Percentiles rank a stretch among this genome's conserved stretches.
Evolutionary conservation across 2,888 invertebrate species (phyloP).

Genomic region (Eupithecia pulchellata): DNA sequence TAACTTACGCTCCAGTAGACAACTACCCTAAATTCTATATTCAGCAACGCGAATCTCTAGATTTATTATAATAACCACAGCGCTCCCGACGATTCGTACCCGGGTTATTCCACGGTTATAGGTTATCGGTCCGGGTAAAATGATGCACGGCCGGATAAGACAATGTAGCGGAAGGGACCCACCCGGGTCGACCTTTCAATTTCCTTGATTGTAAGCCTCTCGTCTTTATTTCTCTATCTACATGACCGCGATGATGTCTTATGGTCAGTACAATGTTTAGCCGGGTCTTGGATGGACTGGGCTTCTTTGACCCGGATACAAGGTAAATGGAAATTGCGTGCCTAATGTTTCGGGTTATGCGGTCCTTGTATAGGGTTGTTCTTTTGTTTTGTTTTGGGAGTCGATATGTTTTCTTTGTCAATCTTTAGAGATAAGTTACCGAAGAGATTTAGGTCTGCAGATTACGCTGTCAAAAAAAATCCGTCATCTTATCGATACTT

Average conservation of each 20-base stretch:
- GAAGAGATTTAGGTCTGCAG: no score
- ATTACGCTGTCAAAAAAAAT: no score
- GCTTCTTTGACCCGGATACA: conserved; percentile 42
- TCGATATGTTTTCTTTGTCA: not conserved
- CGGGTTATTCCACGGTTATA: conserved; percentile 43
- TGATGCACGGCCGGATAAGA: conserved; percentile 74
- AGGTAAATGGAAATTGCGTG: conserved; percentile 45
- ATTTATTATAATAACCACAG: conserved; percentile 67
- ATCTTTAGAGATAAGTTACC: no score
- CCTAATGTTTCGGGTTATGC: conserved; percentile 22
- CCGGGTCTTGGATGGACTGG: conserved; percentile 33
- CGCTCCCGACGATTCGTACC: conserved; percentile 42
- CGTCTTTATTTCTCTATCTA: conserved; percentile 64
- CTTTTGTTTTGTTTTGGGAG: conserved; percentile 4
- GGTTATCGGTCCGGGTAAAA: conserved; percentile 58
- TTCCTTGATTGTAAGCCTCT: conserved; percentile 71
- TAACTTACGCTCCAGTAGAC: conserved; percentile 9
- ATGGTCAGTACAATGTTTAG: conserved; percentile 47
- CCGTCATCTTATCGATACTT: no score
- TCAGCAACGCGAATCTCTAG: conserved; percentile 44
- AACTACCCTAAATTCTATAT: conserved; percentile 18
- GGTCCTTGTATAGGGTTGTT: not conserved
- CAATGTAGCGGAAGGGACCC: conserved; percentile 73
- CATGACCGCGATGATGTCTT: conserved; percentile 58
- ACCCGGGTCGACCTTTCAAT: conserved; percentile 76